A percentile compares a stretch with the other conserved stretches of the same genome.
Conservation (phyloP, 2,888 invertebrate genomes). For the Smittia aterrima region DNA sequence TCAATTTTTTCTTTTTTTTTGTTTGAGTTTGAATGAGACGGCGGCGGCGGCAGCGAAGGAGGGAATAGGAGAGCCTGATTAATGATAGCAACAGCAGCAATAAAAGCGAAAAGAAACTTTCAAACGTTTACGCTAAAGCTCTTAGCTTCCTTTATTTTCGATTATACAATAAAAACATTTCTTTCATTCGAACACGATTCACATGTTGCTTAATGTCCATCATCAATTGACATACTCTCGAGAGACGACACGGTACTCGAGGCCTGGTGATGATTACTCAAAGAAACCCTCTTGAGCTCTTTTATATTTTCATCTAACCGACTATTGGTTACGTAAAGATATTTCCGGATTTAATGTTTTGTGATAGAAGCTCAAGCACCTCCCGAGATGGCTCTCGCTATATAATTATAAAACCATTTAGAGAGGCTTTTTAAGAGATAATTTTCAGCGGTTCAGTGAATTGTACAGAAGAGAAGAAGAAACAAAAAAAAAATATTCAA, state of each 20-base stretch:
- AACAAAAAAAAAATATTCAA: too few species aligned
- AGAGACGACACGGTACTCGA: neutral
- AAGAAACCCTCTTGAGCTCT: neutral
- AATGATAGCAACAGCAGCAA: neutral
- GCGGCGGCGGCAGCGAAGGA: neutral
- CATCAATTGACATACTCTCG: neutral
- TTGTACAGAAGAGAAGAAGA: too few species aligned
- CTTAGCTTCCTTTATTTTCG: constrained; percentile 18
- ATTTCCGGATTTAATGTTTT: constrained; percentile 22
- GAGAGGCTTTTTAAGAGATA: constrained; percentile 1
- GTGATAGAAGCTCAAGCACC: neutral
- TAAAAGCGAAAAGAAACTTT: neutral
- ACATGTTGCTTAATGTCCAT: constrained; percentile 8
- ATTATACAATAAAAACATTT: neutral
- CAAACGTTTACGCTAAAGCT: neutral
- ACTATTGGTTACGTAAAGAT: constrained; percentile 19
- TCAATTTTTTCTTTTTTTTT: neutral
- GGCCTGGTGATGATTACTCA: neutral
- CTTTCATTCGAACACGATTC: neutral
- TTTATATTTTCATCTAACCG: neutral
- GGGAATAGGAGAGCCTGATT: neutral
- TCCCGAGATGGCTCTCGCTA: neutral
- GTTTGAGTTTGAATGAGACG: too few species aligned
- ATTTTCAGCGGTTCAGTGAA: neutral
- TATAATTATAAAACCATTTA: constrained; percentile 30